Percentiles rank a stretch among this genome's conserved stretches.
Evolutionary conservation across 1,140 invertebrate genomes (phyloP).

Genomic region (Lucilia cuprina): DNA sequence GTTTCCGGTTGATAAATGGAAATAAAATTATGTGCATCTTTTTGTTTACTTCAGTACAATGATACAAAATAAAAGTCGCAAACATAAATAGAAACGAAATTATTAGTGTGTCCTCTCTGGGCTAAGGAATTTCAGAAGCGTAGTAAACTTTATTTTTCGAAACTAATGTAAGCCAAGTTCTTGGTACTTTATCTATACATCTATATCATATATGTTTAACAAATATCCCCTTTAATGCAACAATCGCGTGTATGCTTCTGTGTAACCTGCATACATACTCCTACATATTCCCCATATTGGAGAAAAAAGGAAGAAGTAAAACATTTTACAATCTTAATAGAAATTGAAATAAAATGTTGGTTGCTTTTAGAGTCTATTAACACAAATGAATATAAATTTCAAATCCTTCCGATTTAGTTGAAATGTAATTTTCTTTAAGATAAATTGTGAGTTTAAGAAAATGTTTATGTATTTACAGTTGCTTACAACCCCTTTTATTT

Average conservation of each 20-base stretch:
- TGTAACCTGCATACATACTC: neutral
- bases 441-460: neutral
- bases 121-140: neutral
- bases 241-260: too few relatives aligned
- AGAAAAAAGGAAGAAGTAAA: too few relatives aligned
- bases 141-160: neutral
- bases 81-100: neutral
- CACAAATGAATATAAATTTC: conserved; percentile 33
- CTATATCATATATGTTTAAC: too few relatives aligned
- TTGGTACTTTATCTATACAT: too few relatives aligned
- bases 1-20: conserved; percentile 14
- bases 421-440: conserved; percentile 12
- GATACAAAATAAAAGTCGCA: neutral
- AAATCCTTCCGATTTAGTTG: conserved; percentile 18
- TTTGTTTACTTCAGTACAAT: neutral
- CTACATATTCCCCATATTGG: neutral
- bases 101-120: neutral
- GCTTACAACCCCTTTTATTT: neutral
- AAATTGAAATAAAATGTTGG: neutral
- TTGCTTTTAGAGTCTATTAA: conserved; percentile 3
- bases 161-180: too few relatives aligned
- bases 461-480: neutral
- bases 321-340: neutral
- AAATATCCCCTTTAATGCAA: too few relatives aligned
- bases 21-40: conserved; percentile 13